These are phyloP conservation scores for Orius insidiosus DNA, from an alignment of 1,140 invertebrate species.

Conservation along the genomic window DNA sequence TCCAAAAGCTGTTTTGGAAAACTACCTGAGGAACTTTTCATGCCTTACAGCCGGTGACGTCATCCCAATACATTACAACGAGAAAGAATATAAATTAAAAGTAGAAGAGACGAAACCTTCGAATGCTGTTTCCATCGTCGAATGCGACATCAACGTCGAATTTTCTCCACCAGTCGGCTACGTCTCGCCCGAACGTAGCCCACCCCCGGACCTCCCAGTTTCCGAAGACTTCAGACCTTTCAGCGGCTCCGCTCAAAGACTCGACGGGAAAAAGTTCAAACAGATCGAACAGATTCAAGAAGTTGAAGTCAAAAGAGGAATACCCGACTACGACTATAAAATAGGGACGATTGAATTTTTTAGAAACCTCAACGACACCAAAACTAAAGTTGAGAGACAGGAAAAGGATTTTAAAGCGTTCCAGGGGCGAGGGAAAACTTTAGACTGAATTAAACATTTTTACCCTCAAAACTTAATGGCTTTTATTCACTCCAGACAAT, in stretches of 20 bases:
- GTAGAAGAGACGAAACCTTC: conserved; percentile 90
- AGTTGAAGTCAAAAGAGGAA: no score
- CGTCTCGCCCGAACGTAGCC: neutral
- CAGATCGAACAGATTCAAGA: no score
- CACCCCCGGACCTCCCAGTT: neutral
- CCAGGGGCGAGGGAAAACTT: no score
- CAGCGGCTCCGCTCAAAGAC: conserved; percentile 18
- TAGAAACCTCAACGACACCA: no score
- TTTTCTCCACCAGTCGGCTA: conserved; percentile 92
- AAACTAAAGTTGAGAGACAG: no score
- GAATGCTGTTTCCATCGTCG: conserved; percentile 86
- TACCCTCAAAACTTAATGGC: no score
- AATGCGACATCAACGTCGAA: conserved; percentile 99
- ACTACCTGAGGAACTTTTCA: conserved; percentile 90
- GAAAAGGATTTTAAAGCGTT: no score
- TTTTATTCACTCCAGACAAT: no score
- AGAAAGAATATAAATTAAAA: conserved; percentile 85
- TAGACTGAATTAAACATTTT: no score
- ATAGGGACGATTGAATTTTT: conserved; percentile 71
- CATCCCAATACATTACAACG: conserved; percentile 93
- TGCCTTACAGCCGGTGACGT: conserved; percentile 92
- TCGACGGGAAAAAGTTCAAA: no score
- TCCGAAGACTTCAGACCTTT: conserved; percentile 1
- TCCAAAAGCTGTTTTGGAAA: no score
- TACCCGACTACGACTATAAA: conserved; percentile 83